phyloP scores from a whole-genome alignment of 1,140 invertebrate genomes.

The Diabrotica undecimpunctata region DNA sequence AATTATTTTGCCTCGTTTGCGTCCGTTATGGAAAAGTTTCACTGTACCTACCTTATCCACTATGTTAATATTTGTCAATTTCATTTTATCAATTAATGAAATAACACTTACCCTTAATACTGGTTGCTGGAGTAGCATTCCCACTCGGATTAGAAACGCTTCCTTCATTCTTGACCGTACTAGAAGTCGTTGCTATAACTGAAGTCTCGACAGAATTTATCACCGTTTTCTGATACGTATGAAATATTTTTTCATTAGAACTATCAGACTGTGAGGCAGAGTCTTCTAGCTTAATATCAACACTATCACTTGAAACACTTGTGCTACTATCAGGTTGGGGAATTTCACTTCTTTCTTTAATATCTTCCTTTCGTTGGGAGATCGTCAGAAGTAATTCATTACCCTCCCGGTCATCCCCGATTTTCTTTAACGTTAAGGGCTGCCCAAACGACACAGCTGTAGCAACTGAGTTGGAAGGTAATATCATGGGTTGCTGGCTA shows the following conservation, averaged over 20 bases:
- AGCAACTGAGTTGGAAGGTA: constrained; percentile 40
- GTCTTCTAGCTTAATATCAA: constrained; percentile 34
- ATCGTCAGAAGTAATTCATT: constrained; percentile 44
- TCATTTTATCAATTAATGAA: no score
- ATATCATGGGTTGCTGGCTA: constrained; percentile 40
- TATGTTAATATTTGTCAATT: no score
- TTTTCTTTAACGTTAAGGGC: constrained; percentile 43
- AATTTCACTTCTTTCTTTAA: constrained; percentile 29
- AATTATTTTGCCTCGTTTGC: no score
- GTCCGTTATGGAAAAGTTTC: no score
- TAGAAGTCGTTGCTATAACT: constrained; percentile 40
- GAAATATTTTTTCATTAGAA: constrained; percentile 29
- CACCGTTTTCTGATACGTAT: constrained; percentile 34
- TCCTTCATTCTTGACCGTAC: constrained; percentile 31
- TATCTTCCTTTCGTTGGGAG: constrained; percentile 38
- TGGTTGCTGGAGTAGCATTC: constrained; percentile 29
- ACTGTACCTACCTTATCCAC: no score
- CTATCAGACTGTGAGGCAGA: constrained; percentile 18
- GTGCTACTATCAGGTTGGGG: constrained; percentile 42
- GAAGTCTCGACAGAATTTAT: constrained; percentile 41
- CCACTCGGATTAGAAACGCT: constrained; percentile 24
- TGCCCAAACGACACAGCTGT: constrained; percentile 42
- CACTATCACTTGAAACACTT: constrained; percentile 27
- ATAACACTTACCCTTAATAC: constrained; percentile 20
- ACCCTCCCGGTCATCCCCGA: constrained; percentile 37